These are phyloP conservation scores for Lapara coniferarum DNA, from an alignment of 2,888 invertebrate genomes.

Conservation along the genomic window DNA sequence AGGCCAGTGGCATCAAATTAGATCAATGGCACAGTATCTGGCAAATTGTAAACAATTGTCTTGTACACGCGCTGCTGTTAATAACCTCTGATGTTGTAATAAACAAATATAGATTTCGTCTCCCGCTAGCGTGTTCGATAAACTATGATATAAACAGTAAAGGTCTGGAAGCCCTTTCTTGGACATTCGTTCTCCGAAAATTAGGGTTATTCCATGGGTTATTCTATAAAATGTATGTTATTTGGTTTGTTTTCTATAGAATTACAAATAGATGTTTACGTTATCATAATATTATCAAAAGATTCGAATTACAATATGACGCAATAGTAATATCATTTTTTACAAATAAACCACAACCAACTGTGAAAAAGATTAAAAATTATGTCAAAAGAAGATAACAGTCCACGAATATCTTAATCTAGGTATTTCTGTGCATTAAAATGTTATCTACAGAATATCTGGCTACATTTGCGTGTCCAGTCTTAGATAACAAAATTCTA, in stretches of 20 bases:
- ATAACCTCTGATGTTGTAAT: slow-evolving; percentile 16
- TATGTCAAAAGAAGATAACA: no score
- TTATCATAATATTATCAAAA: no score
- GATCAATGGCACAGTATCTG: slow-evolving; percentile 40
- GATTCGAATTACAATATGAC: no score
- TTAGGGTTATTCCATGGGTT: neutral
- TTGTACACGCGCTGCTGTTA: slow-evolving; percentile 27
- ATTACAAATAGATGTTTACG: neutral
- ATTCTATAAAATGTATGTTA: neutral
- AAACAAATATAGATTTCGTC: slow-evolving; percentile 15
- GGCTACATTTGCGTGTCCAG: neutral
- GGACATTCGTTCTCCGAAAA: neutral
- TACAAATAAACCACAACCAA: no score
- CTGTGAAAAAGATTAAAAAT: no score
- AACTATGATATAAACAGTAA: neutral
- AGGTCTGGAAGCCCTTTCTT: neutral
- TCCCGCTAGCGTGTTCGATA: neutral
- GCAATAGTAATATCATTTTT: no score
- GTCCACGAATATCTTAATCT: neutral
- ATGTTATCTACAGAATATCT: neutral
- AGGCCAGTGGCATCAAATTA: slow-evolving; percentile 34
- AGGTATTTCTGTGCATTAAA: neutral
- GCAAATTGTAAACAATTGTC: slow-evolving; percentile 44
- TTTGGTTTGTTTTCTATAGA: neutral
- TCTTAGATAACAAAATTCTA: neutral